These are phyloP conservation scores for Drosophila leontia DNA, from an alignment of 1,140 invertebrate genomes.

Conservation along the genomic window DNA sequence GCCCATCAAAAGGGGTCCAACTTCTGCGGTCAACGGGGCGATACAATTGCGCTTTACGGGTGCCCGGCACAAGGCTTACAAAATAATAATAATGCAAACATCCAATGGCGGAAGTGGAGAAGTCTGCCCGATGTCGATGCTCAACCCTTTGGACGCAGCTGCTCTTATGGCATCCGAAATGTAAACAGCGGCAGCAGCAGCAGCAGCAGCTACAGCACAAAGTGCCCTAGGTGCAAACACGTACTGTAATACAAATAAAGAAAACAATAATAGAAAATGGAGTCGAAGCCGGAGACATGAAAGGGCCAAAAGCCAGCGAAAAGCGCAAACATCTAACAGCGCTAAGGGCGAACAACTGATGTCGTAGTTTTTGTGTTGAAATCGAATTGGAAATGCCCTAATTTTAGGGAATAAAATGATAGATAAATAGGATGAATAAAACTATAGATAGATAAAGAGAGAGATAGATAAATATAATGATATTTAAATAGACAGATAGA, in stretches of 20 bases:
- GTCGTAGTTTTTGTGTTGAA: background rate
- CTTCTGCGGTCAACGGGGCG: slow-evolving; percentile 41
- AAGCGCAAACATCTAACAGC: slow-evolving; percentile 58
- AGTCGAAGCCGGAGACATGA: slow-evolving; percentile 53
- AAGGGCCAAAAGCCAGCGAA: slow-evolving; percentile 59
- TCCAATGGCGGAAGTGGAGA: slow-evolving; percentile 18
- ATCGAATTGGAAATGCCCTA: background rate
- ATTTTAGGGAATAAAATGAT: background rate
- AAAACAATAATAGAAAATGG: slow-evolving; percentile 83
- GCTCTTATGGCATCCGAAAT: slow-evolving; percentile 54
- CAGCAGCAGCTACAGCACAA: slow-evolving; percentile 34
- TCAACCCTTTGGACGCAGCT: slow-evolving; percentile 65
- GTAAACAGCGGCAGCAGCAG: slow-evolving; percentile 48
- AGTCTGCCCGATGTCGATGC: background rate
- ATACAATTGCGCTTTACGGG: slow-evolving; percentile 48
- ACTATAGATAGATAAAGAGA: no score
- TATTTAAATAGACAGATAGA: no score
- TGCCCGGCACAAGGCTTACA: slow-evolving; percentile 24
- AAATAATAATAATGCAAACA: slow-evolving; percentile 56
- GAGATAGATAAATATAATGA: no score
- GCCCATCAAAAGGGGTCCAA: slow-evolving; percentile 35
- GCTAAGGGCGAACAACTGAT: slow-evolving; percentile 49
- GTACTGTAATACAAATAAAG: slow-evolving; percentile 82
- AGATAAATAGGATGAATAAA: no score
- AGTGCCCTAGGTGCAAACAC: slow-evolving; percentile 80